Base-by-base conservation (phyloP, 1,140 invertebrate genomes). In the Zaprionus taronus region DNA sequence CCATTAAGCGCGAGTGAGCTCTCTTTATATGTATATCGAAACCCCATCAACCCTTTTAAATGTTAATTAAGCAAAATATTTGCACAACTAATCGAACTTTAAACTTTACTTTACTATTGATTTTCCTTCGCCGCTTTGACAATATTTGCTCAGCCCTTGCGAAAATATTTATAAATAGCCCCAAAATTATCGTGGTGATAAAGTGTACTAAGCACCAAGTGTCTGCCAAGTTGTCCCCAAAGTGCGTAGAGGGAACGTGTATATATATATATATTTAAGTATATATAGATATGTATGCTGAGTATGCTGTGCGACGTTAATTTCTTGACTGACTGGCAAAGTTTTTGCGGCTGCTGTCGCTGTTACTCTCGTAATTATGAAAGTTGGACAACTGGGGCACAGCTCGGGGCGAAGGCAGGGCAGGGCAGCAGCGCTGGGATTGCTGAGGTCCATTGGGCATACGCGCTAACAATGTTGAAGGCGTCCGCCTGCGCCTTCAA, bases 301-400 rank as follows among this genome's bases (percentile, higher is more conserved):
- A 5, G 15, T 44, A 17, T 47, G 41, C 60, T 75, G 65, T 76
- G 24, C 61, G 51, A 53, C 68, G 61, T 76, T 71, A 76, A 76
- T 76, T 76, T 76, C 68, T 76, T 61, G 73, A 56, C 47, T 76
- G 20, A 47, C 55, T 76, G 68, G 55, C 34, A 72, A 76, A 76
- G 61, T 76, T 76, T 76, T 57, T 34, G 69, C 31, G 55, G 62
- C 62, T 44, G 68, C 68, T 73, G 74, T 68, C 67, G 75, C 67
- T 71, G 80, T 79, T 79, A 75, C 75, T 80, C 77, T 84, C 69
- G 75, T 89, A 87, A 87, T 87, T 87, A 89, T 89, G 71, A 87
- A 87, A 87, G 84, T 89, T 87, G 84, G 74, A 71, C 83, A 83
- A 87, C 72, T 77, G 75, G 66, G 75, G 57, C 31, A n/a, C 38